These are phyloP conservation scores for Girardinus metallicus DNA, from an alignment of 2,797 vertebrate genomes.

Conservation along the genomic window DNA sequence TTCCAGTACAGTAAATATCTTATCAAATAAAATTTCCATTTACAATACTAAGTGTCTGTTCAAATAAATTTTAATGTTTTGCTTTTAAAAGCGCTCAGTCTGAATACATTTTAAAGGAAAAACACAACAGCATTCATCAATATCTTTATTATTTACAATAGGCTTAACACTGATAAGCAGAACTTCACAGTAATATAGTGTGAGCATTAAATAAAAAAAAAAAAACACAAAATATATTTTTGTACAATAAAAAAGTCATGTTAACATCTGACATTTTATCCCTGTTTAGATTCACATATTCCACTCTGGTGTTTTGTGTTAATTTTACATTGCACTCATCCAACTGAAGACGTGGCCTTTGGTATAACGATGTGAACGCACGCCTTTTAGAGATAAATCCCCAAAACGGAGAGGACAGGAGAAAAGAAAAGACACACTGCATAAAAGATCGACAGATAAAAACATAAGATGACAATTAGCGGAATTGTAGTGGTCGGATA, in stretches of 20 bases:
- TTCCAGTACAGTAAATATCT: neutral
- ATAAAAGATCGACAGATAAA: slow-evolving; percentile 66
- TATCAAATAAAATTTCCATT: neutral
- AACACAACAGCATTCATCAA: slow-evolving; percentile 68
- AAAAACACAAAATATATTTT: slow-evolving; percentile 88
- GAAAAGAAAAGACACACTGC: slow-evolving; percentile 58
- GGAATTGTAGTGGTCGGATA: slow-evolving; percentile 36
- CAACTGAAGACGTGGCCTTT: slow-evolving; percentile 86
- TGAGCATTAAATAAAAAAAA: slow-evolving; percentile 97
- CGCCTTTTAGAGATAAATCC: slow-evolving; percentile 70
- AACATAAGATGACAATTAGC: slow-evolving; percentile 34
- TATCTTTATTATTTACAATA: slow-evolving; percentile 96
- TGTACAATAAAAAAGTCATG: slow-evolving; percentile 90
- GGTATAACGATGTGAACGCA: slow-evolving; percentile 79
- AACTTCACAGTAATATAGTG: slow-evolving; percentile 99
- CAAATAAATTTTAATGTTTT: neutral
- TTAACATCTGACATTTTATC: slow-evolving; percentile 83
- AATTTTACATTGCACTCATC: slow-evolving; percentile 86
- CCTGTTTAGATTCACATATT: slow-evolving; percentile 87
- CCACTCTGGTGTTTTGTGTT: slow-evolving; percentile 63
- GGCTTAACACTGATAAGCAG: slow-evolving; percentile 98
- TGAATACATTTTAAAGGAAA: neutral
- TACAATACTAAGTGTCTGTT: neutral
- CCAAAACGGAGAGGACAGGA: slow-evolving; percentile 62
- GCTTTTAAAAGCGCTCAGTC: too few relatives aligned